Base-by-base conservation (phyloP, 2,888 invertebrate species). In the Amphipoea lucens region DNA sequence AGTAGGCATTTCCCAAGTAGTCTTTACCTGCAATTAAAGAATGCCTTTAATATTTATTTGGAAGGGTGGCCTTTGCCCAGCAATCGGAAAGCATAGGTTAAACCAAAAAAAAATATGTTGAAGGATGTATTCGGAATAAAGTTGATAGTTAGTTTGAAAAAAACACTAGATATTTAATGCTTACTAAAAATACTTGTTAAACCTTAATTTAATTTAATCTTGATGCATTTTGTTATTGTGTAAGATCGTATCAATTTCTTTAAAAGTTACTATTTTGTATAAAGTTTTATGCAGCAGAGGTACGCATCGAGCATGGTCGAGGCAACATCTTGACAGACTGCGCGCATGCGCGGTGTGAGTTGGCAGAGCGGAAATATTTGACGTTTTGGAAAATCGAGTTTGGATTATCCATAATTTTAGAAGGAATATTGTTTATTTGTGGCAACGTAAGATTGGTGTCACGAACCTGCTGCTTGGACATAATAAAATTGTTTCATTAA, bases 1-100 rank as follows among this genome's bases (percentile, higher is more conserved):
- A 99, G 93, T 98, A 99, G 92, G 97, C 97, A 90, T 98, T 99
- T 1, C 99, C 99, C 91, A 98, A 97, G 91, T 98, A 97, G 95
- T 99, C 99, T 90, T 97, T 97, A 0, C 99, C 99, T 94, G 97
- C 12, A 94, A 94, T 57, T 54, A 11, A 60, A 62, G 66, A 42
- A 70, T 40, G 5, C 54, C 5, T 20, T 29, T n/a, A 57, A 9
- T 60, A n/a, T 20, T 12, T 14, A 51, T 51, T 29, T 42, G 14
- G 23, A n/a, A 40, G 23, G 9, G 23, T 36, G 4, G 23, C 23
- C 23, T 40, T n/a, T 54, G 14, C 23, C 54, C 23, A 36, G 23
- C 36, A 40, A 36, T 54, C 2, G 14, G 4, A 70, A 23, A 54
- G 51, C 4, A 69, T 12, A 51, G 48, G 36, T 12, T 51, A 14